phyloP scores from a whole-genome alignment of 2,888 invertebrate genomes.

The Coenonympha arcania region DNA sequence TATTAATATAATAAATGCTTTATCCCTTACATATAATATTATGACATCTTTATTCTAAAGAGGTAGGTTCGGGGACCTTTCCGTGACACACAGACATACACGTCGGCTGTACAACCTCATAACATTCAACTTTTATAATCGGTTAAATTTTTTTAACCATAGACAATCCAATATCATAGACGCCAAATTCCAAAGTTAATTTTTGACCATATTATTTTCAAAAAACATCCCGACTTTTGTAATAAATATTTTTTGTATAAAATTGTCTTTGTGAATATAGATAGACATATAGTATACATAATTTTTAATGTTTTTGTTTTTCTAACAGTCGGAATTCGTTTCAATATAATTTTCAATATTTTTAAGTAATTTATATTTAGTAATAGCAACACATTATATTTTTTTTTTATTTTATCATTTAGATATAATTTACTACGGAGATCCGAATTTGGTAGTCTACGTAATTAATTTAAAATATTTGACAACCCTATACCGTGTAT shows the following conservation, averaged over 20 bases:
- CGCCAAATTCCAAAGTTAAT: background rate
- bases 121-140: background rate
- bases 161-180: too few relatives aligned
- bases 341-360: background rate
- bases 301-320: background rate
- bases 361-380: background rate
- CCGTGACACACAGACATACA: background rate
- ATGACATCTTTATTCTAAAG: constrained; percentile 37
- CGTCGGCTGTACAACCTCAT: background rate
- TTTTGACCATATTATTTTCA: background rate
- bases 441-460: too few relatives aligned
- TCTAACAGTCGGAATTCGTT: background rate
- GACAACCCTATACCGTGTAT: too few relatives aligned
- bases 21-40: constrained; percentile 43
- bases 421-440: too few relatives aligned
- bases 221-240: background rate
- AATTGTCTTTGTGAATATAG: too few relatives aligned
- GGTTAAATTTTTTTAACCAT: background rate
- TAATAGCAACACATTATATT: too few relatives aligned
- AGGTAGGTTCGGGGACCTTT: constrained; percentile 36
- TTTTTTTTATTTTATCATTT: too few relatives aligned
- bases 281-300: background rate
- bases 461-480: too few relatives aligned
- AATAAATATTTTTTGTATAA: background rate
- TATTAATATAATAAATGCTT: constrained; percentile 55